These are phyloP conservation scores for Amphiura filiformis DNA, from an alignment of 35 echinoderm and acorn worm genomes.

Conservation along the genomic window DNA sequence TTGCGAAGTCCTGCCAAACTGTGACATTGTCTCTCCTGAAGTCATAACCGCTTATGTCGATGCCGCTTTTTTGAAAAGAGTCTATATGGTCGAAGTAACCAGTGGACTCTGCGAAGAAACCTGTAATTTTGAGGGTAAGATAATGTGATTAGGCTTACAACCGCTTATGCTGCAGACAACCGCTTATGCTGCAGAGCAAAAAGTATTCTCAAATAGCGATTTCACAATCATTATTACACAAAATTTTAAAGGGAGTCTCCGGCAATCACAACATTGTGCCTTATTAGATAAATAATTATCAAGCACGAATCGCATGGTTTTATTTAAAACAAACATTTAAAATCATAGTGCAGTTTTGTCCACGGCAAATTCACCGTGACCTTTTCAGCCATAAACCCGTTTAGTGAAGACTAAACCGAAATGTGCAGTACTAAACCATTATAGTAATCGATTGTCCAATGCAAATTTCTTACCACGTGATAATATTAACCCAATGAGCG, in stretches of 20 bases:
- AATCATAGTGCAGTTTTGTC: too few relatives aligned
- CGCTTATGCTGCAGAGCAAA: not conserved
- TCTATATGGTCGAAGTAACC: not conserved
- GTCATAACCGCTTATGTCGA: not conserved
- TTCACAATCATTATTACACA: not conserved
- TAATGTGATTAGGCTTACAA: not conserved
- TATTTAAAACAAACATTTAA: not conserved
- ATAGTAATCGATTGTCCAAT: too few relatives aligned
- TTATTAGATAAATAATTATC: too few relatives aligned
- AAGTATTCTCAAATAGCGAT: not conserved
- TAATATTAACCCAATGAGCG: too few relatives aligned
- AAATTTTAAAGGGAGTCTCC: too few relatives aligned
- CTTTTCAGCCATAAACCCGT: too few relatives aligned
- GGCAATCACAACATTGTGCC: too few relatives aligned
- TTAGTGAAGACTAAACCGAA: too few relatives aligned
- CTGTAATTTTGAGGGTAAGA: not conserved
- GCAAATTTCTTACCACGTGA: too few relatives aligned
- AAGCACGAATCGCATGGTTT: too few relatives aligned
- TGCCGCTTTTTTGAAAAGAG: not conserved
- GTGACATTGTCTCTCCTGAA: not conserved
- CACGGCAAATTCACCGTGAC: too few relatives aligned
- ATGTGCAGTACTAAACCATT: too few relatives aligned
- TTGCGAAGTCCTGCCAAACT: not conserved
- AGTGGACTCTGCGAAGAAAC: not conserved
- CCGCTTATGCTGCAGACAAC: not conserved